Base-by-base conservation (phyloP, 2,797 vertebrate species). In the Cyclopterus lumpus region DNA sequence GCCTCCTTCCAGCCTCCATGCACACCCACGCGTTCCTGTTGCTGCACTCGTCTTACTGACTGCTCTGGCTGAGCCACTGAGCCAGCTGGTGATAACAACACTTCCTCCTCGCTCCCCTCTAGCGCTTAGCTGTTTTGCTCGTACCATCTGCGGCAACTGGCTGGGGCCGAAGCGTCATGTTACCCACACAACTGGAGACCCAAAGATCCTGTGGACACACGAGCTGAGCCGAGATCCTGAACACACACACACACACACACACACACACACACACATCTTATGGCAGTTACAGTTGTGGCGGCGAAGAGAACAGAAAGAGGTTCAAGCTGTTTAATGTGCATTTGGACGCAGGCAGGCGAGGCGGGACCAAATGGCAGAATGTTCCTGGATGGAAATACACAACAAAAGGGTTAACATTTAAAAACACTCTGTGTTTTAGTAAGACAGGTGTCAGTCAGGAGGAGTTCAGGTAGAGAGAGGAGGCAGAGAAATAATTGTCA, bases 61-160 rank as follows among this genome's bases (percentile, higher is more conserved):
- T 82, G 76, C 77, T 81, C 75, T 59, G 66, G 54, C 88, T 85
- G 83, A 89, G 83, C 84, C 84, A 51, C 80, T 44, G 84, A 83
- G 85, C 90, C 91, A 92, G 92, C 91, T 93, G 91, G 86, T 90
- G 90, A 92, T 84, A 92, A 88, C 88, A 82, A 73, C 88, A 88
- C 88, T 93, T 93, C 92, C 91, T 93, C 89, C 87, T 87, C 74
- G 22, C 81, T 90, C 81, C 81, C 75, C 88, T 86, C 77, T 78
- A 62, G 75, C 38, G 77, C 79, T 82, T 76, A 22, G 86, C 85
- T 89, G 73, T 84, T 88, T 81, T 84, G 83, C 79, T 90, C 70
- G 74, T 68, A 87, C 90, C 88, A 92, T 91, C 90, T 90, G 88
- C 67, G 22, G 86, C 90, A 93, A 90, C 86, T 84, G 89, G 87